These are phyloP conservation scores for Ephestia elutella DNA, from an alignment of 1,140 invertebrate species.

Conservation along the genomic window DNA sequence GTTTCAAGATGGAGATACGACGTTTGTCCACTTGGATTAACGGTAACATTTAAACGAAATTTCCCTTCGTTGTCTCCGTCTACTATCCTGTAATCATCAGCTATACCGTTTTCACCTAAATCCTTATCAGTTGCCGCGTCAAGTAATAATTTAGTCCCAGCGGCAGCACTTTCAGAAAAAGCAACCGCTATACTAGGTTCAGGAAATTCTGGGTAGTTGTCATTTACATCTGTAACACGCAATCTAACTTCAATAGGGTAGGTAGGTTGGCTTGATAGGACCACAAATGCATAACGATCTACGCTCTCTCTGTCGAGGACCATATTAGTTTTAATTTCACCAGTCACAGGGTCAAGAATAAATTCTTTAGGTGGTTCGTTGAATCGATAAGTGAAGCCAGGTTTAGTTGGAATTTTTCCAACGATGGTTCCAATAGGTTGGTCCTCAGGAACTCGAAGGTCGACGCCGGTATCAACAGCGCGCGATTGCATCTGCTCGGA, in stretches of 20 bases:
- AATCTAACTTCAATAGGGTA: constrained; percentile 95
- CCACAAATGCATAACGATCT: constrained; percentile 91
- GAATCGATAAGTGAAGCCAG: constrained; percentile 92
- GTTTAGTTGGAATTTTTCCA: constrained; percentile 88
- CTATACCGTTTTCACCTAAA: constrained; percentile 88
- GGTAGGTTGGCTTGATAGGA: constrained; percentile 92
- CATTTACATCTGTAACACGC: constrained; percentile 89
- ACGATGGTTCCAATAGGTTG: constrained; percentile 87
- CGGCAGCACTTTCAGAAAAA: constrained; percentile 92
- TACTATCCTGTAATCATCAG: constrained; percentile 90
- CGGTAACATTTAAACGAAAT: constrained; percentile 89
- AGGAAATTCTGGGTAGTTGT: constrained; percentile 92
- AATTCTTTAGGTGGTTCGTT: constrained; percentile 92
- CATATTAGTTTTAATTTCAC: constrained; percentile 87
- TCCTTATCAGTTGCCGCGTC: constrained; percentile 92
- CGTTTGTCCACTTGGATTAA: constrained; percentile 90
- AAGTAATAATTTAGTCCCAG: constrained; percentile 88
- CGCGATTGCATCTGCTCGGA: constrained; percentile 87
- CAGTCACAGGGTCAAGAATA: constrained; percentile 83
- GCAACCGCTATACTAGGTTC: constrained; percentile 88
- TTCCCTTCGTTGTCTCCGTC: constrained; percentile 90
- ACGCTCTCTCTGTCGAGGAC: constrained; percentile 88
- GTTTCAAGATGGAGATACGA: constrained; percentile 94
- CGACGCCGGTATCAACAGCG: constrained; percentile 88
- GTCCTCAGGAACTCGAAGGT: constrained; percentile 89